Base-by-base conservation (phyloP, 2,888 invertebrate genomes). In the Malachius bipustulatus region DNA sequence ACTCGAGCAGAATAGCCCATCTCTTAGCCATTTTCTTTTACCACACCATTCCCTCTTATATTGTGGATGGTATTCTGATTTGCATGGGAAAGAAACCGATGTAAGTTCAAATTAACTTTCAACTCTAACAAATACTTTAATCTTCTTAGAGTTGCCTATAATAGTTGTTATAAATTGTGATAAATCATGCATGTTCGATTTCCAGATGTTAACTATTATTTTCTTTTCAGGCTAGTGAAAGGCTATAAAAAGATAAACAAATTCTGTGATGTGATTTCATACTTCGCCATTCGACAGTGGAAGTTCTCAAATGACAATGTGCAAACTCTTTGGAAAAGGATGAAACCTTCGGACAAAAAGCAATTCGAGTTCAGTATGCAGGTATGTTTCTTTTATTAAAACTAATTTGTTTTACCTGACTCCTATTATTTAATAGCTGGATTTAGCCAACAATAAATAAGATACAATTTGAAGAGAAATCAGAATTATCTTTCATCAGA, bases 241-340 rank as follows among this genome's bases (percentile, higher is more conserved):
- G 46, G 47, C 4, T 50, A 50, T 34, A 28, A 47, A 27, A 51
- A 48, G 38, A 43, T 50, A 13, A 40, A 47, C 31, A 42, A 46
- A 27, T 72, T 85, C 34, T 71, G 80, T 47, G 69, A 73, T 33
- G 77, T 78, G 0, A 63, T 88, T 28, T 73, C 79, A 48, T 87
- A 82, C 59, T 89, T 89, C 63, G 75, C 81, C 2, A 75, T 69
- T 4, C 72, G 75, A 41, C 74, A 81, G 40, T 90, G 88, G 89
- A 60, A 64, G n/a, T 84, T 83, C 54, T 57, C 64, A 1, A 77
- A 76, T 40, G 59, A 64, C 10, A 74, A 74, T 27, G 68, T 77
- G 0, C 57, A 66, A 4, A 51, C 49, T 1, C 63, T 85, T 50
- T 71, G 75, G 67, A 52, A 55, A 1, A 66, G 67, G 1, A 48